These are phyloP conservation scores for Artemia franciscana DNA, from an alignment of 1,140 invertebrate genomes.

Conservation along the genomic window DNA sequence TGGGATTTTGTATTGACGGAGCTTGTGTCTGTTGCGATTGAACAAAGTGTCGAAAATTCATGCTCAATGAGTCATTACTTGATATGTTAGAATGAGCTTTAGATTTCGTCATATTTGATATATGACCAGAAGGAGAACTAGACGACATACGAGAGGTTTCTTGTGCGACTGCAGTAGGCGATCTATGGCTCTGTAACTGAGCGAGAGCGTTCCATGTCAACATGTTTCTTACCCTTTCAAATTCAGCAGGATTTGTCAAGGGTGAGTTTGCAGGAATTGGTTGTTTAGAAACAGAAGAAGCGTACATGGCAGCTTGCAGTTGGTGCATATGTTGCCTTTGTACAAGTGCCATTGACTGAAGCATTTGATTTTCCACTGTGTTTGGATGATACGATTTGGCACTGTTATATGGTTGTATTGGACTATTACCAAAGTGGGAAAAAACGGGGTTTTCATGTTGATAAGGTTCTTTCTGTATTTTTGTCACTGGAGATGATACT, in stretches of 20 bases:
- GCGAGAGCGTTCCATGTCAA: background rate
- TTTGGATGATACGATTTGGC: background rate
- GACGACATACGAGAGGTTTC: background rate
- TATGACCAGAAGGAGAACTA: background rate
- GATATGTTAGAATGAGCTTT: background rate
- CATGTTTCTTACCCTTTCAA: background rate
- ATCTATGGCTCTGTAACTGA: background rate
- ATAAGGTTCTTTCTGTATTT: background rate
- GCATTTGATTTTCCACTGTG: background rate
- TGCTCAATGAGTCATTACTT: background rate
- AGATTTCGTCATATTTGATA: background rate
- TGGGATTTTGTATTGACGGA: background rate
- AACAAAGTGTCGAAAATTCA: background rate
- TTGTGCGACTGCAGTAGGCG: background rate
- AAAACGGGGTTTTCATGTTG: background rate
- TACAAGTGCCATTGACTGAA: background rate
- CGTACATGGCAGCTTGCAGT: background rate
- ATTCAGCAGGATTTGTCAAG: background rate
- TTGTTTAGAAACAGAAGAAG: background rate
- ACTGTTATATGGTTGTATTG: no score
- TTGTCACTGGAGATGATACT: background rate
- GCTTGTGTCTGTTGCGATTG: background rate
- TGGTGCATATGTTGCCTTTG: background rate
- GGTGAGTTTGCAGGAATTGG: background rate
- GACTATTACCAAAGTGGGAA: background rate